phyloP scores from a whole-genome alignment of 2,888 invertebrate genomes.

The Pristionchus arcanus region DNA sequence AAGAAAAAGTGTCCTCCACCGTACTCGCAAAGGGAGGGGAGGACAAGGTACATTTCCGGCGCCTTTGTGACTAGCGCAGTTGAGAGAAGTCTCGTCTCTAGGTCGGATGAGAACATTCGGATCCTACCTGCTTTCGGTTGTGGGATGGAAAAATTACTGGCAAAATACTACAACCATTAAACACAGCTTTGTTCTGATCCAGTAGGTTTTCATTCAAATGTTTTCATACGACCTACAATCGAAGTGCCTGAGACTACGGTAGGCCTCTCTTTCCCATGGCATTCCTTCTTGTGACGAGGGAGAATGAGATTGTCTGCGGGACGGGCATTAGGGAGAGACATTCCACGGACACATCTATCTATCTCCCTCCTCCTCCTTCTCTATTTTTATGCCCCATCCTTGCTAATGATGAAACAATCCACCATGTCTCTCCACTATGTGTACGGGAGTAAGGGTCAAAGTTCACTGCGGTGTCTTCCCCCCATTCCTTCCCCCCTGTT shows the following conservation, averaged over 20 bases:
- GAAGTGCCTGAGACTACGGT: not conserved
- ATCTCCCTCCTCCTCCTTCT: conserved; percentile 34
- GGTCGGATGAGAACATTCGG: not conserved
- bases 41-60: conserved; percentile 3
- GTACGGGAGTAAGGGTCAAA: not conserved
- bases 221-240: not conserved
- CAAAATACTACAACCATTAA: too few relatives aligned
- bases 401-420: conserved; percentile 30
- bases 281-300: conserved; percentile 20
- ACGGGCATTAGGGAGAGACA: conserved; percentile 17
- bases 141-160: too few relatives aligned
- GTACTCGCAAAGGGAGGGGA: not conserved
- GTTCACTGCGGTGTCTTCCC: not conserved
- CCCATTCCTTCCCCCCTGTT: not conserved
- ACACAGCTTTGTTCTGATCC: not conserved
- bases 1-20: conserved; percentile 19
- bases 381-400: conserved; percentile 38
- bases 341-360: not conserved
- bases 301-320: conserved; percentile 29
- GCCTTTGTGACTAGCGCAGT: not conserved
- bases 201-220: not conserved
- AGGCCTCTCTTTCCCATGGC: conserved; percentile 25
- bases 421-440: not conserved
- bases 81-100: not conserved
- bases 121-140: not conserved